These are phyloP conservation scores for Anoplopoma fimbria DNA, from an alignment of 2,113 vertebrate species.

Conservation along the genomic window DNA sequence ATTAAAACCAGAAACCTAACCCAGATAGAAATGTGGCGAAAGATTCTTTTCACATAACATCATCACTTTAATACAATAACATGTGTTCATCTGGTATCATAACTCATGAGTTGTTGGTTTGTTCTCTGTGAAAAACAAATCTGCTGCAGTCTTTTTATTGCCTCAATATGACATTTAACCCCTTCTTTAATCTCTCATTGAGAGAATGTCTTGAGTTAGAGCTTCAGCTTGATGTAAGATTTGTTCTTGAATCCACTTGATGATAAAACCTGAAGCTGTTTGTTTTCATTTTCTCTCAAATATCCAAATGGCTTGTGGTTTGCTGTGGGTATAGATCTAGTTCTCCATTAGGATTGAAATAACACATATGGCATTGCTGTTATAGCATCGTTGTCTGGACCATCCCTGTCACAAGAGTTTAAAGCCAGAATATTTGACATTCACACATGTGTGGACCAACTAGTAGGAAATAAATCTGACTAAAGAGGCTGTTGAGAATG, in stretches of 20 bases:
- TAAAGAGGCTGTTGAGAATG: neutral
- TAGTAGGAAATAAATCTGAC: neutral
- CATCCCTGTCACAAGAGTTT: neutral
- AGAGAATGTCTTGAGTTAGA: neutral
- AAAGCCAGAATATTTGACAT: neutral
- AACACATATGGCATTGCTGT: neutral
- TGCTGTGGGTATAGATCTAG: neutral
- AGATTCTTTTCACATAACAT: neutral
- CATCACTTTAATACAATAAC: neutral
- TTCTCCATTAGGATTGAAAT: constrained; percentile 13
- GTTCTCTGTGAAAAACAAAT: neutral
- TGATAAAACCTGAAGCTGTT: constrained; percentile 16
- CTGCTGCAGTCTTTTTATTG: neutral
- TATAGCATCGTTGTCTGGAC: neutral
- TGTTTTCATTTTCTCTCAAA: neutral
- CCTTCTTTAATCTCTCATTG: neutral
- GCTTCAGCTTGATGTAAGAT: neutral
- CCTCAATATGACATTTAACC: neutral
- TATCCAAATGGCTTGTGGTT: neutral
- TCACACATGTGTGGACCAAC: neutral
- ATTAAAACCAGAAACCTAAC: constrained; percentile 14
- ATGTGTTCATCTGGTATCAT: constrained; percentile 37
- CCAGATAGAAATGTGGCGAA: neutral
- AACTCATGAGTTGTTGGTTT: constrained; percentile 4
- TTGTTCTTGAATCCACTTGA: neutral